Conservation (phyloP, 2,113 vertebrate genomes). For the Channa argus region DNA sequence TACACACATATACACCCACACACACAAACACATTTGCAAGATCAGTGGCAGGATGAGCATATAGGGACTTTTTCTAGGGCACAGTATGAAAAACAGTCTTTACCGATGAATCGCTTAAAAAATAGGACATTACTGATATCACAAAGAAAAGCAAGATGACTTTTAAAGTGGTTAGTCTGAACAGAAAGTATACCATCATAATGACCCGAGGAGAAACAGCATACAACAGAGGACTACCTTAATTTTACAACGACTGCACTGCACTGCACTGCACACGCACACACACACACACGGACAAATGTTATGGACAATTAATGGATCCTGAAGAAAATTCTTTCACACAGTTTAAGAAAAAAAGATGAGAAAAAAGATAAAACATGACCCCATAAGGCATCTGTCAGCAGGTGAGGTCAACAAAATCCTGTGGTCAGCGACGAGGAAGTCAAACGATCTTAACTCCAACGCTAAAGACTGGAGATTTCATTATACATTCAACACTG, state of each 20-base stretch:
- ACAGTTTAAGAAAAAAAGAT: neutral
- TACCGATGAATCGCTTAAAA: neutral
- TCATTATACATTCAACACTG: constrained; percentile 11
- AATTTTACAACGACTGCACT: constrained; percentile 23
- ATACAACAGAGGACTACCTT: constrained; percentile 1
- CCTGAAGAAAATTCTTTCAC: neutral
- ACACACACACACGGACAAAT: constrained; percentile 5
- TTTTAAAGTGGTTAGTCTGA: constrained; percentile 13
- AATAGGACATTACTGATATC: neutral
- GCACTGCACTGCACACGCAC: no score
- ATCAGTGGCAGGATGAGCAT: constrained; percentile 20
- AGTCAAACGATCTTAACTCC: no score
- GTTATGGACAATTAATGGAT: constrained; percentile 7
- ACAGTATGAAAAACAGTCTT: neutral
- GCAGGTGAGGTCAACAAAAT: no score
- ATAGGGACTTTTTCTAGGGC: no score
- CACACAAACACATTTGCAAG: neutral
- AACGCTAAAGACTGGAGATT: neutral
- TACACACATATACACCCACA: no score
- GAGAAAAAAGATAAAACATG: no score
- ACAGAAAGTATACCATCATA: constrained; percentile 11
- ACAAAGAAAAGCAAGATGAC: no score
- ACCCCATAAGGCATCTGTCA: no score
- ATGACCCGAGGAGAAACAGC: constrained; percentile 29
- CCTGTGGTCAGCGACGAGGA: no score